phyloP scores from a whole-genome alignment of 2,888 invertebrate genomes.

The Limnephilus auricula region DNA sequence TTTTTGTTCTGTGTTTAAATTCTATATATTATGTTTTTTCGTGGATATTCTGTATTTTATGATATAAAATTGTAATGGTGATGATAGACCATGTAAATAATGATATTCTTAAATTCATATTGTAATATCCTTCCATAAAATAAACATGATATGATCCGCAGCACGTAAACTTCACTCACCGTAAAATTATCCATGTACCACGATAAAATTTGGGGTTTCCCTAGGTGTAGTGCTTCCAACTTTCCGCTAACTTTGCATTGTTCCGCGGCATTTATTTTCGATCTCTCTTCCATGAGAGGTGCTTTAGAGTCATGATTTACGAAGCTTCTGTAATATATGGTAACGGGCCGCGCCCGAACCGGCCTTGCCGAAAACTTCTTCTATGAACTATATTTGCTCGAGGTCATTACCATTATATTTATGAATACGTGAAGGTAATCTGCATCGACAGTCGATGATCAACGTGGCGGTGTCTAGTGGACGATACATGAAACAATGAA shows the following conservation, averaged over 20 bases:
- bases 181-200: neutral
- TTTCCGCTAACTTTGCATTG: neutral
- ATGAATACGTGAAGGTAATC: neutral
- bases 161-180: neutral
- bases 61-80: too few relatives aligned
- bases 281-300: neutral
- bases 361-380: neutral
- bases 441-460: too few relatives aligned
- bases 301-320: neutral
- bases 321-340: neutral
- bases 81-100: too few relatives aligned
- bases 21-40: too few relatives aligned
- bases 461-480: too few relatives aligned
- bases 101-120: too few relatives aligned
- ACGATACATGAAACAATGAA: too few relatives aligned
- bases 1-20: too few relatives aligned
- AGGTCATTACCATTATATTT: neutral
- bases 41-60: too few relatives aligned
- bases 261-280: neutral
- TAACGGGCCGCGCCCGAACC: neutral
- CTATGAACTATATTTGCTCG: neutral
- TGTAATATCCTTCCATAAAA: too few relatives aligned
- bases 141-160: too few relatives aligned
- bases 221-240: neutral
- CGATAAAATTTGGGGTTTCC: neutral